Evolutionary conservation across 2,888 invertebrate species (phyloP), one percentile per base, ranked within the genome.

Genomic region (Ectemnius continuus): DNA sequence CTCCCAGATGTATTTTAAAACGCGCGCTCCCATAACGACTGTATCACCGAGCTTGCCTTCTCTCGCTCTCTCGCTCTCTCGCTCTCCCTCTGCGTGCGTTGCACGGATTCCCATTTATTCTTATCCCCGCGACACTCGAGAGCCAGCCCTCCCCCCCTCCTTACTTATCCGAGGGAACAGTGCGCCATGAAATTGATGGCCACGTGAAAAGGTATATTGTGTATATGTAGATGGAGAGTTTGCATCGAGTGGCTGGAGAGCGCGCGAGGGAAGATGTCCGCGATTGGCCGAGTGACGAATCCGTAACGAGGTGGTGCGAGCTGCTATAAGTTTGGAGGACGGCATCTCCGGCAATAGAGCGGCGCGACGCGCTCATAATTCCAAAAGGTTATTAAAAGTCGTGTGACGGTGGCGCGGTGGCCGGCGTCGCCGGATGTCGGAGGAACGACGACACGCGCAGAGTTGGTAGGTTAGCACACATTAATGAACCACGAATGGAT

Each of bases 401-500:
- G 52, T 5, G 28, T 11, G 36, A 11, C 36, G 36, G 36, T 36
- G 36, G 8, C 36, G 36, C 6, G 6, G 36, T 4, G 6, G 36
- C 13, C 48, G 48, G 48, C 48, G 3, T 36, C 36, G 36, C 36
- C 36, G 36, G 36, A 36, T 36, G 36, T 36, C 36, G 36, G 36
- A 11, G 23, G 2, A 47, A 52, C 69, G 59, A 70, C 64, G 75
- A 66, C 36, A 36, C 63, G 62, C 68, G 61, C 20, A 23, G 48
- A 69, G 52, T 60, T 70, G 65, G 68, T 73, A 77, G 70, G 71
- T 75, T 70, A 79, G 73, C 71, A 70, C 74, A 77, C 68, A 70
- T 81, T 81, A 81, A 79, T 80, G 76, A 78, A 77, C 71, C 73
- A 75, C 67, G 79, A 79, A 80, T 71, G 67, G 77, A 73, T 67